phyloP scores from a whole-genome alignment of 1,140 invertebrate genomes.

The Cydia splendana region DNA sequence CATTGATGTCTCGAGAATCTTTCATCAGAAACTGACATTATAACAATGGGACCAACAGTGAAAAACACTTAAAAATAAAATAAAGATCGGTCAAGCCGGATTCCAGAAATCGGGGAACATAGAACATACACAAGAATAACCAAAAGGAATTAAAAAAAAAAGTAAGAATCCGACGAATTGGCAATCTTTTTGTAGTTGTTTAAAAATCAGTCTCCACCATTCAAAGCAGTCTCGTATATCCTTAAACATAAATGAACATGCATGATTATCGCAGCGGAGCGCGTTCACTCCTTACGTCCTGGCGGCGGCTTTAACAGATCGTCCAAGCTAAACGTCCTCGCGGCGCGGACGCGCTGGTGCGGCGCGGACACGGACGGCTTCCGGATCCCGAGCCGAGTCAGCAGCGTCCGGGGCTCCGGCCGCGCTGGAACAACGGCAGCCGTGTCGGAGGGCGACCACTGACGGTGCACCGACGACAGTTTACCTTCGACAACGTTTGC shows the following conservation, averaged over 20 bases:
- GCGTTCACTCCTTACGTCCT: conserved; percentile 84
- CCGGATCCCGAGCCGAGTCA: conserved; percentile 88
- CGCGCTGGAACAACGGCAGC: conserved; percentile 61
- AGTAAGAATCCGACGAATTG: no score
- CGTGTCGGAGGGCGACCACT: conserved; percentile 34
- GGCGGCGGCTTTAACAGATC: conserved; percentile 88
- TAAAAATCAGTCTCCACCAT: conserved; percentile 15
- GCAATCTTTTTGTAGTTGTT: no score
- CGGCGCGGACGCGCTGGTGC: conserved; percentile 82
- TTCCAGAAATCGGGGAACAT: neutral
- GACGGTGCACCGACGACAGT: conserved; percentile 32
- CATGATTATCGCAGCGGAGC: conserved; percentile 58
- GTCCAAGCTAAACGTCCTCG: conserved; percentile 89
- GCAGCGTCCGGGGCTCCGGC: conserved; percentile 81
- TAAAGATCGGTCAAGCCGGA: no score
- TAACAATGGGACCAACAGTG: no score
- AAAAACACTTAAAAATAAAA: no score
- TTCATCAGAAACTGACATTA: no score
- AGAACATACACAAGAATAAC: no score
- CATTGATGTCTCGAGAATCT: no score
- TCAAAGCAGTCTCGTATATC: conserved; percentile 18
- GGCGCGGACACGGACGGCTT: conserved; percentile 89
- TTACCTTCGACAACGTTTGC: conserved; percentile 17
- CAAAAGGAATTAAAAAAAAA: no score
- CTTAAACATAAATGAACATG: neutral